These are phyloP conservation scores for Enchytraeus crypticus DNA, from an alignment of 2,888 invertebrate species.

Conservation along the genomic window DNA sequence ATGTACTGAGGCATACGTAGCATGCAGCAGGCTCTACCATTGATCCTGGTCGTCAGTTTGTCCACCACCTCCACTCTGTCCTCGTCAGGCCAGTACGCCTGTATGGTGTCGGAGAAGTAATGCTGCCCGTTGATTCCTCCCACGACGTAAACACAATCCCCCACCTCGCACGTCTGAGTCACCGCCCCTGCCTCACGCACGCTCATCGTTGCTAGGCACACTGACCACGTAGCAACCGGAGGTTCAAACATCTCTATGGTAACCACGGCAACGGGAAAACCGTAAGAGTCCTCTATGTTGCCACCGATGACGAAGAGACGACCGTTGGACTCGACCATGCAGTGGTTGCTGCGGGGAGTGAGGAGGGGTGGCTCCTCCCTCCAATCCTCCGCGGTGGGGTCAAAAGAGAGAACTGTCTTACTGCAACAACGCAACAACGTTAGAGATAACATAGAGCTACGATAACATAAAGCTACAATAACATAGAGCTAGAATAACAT, in stretches of 20 bases:
- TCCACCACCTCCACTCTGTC: conserved; percentile 37
- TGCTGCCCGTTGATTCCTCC: conserved; percentile 46
- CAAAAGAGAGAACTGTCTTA: conserved; percentile 37
- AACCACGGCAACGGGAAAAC: conserved; percentile 42
- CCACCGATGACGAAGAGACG: conserved; percentile 43
- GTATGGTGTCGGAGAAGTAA: conserved; percentile 41
- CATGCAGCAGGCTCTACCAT: conserved; percentile 43
- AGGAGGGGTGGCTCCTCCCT: conserved; percentile 38
- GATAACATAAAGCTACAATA: too few relatives aligned
- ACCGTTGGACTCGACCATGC: conserved; percentile 33
- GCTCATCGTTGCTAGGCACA: conserved; percentile 36
- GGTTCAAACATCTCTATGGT: conserved; percentile 37
- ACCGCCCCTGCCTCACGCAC: conserved; percentile 44
- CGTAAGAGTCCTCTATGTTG: conserved; percentile 43
- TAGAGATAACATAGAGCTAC: too few relatives aligned
- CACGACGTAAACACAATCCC: conserved; percentile 40
- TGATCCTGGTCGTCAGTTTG: conserved; percentile 39
- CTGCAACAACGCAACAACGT: too few relatives aligned
- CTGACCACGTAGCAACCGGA: conserved; percentile 36
- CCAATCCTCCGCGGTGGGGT: conserved; percentile 37
- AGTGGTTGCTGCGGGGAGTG: conserved; percentile 39
- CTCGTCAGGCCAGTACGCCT: conserved; percentile 34
- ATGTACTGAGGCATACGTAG: conserved; percentile 37
- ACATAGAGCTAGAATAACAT: too few relatives aligned
- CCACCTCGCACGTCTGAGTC: too few relatives aligned